Conservation (phyloP, 2,113 vertebrate species). For the Beaufortia kweichowensis region DNA sequence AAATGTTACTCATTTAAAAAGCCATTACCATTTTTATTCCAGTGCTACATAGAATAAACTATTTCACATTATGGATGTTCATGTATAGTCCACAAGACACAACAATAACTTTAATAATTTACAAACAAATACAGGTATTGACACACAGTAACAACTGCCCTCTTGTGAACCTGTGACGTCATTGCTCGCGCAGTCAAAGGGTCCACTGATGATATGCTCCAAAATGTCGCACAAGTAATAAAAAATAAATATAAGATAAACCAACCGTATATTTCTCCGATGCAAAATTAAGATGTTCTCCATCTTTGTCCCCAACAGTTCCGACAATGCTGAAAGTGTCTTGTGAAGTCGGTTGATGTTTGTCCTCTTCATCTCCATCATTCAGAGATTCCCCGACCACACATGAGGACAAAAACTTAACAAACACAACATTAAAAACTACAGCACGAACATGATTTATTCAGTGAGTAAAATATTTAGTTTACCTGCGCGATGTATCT, state of each 20-base stretch:
- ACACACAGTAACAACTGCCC: too few species aligned
- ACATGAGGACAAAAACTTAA: conserved; percentile 81
- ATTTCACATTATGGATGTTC: too few species aligned
- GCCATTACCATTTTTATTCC: too few species aligned
- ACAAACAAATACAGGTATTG: too few species aligned
- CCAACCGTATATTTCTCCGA: conserved; percentile 78
- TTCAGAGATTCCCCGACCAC: conserved; percentile 64
- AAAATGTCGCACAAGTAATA: too few species aligned
- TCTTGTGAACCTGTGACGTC: too few species aligned
- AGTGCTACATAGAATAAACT: too few species aligned
- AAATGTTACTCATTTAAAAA: too few species aligned
- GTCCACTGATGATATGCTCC: too few species aligned
- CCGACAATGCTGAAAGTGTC: conserved; percentile 81
- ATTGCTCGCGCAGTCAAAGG: too few species aligned
- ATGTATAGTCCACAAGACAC: too few species aligned
- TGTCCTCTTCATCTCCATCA: conserved; percentile 61
- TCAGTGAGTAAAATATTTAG: not conserved
- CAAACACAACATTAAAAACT: not conserved
- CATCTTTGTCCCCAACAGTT: conserved; percentile 65
- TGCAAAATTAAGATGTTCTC: conserved; percentile 62
- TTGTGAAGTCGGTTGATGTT: conserved; percentile 42
- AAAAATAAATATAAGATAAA: conserved; percentile 14
- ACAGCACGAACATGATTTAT: not conserved
- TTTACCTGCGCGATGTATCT: conserved; percentile 81
- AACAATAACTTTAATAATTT: too few species aligned